These are phyloP conservation scores for Balearica regulorum DNA, from an alignment of 2,797 vertebrate species.

Conservation along the genomic window DNA sequence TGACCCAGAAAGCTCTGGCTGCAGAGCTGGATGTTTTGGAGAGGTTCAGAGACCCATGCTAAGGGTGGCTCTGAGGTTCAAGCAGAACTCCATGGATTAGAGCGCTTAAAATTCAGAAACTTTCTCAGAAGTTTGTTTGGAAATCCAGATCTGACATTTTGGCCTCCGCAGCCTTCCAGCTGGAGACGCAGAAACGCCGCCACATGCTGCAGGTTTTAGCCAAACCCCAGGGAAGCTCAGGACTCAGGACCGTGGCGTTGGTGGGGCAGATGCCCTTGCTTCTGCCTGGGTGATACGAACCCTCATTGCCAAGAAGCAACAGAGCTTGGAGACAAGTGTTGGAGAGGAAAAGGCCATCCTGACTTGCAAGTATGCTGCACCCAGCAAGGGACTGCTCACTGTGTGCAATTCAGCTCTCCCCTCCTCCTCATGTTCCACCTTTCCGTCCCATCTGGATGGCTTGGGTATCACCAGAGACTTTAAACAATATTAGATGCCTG, in stretches of 20 bases:
- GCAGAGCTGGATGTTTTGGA: background rate
- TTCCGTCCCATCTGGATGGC: background rate
- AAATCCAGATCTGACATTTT: background rate
- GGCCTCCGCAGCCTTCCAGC: background rate
- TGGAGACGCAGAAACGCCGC: background rate
- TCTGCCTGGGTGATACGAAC: background rate
- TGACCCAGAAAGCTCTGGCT: background rate
- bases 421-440: background rate
- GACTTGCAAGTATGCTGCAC: background rate
- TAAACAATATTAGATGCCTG: background rate
- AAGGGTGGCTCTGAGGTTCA: background rate
- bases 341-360: background rate
- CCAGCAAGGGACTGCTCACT: rapidly evolving
- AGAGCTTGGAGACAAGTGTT: background rate
- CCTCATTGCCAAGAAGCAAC: background rate
- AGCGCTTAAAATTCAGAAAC: background rate
- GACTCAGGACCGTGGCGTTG: background rate
- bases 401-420: background rate
- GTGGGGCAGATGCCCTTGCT: background rate
- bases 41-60: background rate
- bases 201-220: background rate
- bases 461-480: background rate
- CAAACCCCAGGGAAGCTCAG: background rate
- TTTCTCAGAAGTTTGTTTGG: background rate
- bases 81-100: background rate